These are phyloP conservation scores for Noctua comes DNA, from an alignment of 2,888 invertebrate genomes.

Conservation along the genomic window DNA sequence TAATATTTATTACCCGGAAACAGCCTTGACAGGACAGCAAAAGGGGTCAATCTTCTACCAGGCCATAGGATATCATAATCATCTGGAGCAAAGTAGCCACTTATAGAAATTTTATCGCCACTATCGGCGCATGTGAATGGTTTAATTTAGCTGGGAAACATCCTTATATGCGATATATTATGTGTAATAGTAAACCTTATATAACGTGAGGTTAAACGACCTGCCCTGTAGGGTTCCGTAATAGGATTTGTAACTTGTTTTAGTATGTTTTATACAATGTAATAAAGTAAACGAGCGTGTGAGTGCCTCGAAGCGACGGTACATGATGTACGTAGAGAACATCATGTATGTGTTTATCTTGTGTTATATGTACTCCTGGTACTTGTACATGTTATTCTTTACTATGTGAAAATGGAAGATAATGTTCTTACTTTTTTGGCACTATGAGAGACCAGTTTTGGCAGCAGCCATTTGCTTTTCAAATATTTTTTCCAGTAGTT, in stretches of 20 bases:
- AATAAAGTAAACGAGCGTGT: conserved; percentile 64
- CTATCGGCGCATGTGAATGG: conserved; percentile 43
- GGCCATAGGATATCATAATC: conserved; percentile 38
- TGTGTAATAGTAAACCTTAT: conserved; percentile 54
- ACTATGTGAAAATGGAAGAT: conserved; percentile 45
- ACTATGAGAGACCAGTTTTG: neutral
- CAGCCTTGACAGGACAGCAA: neutral
- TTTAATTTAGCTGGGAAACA: conserved; percentile 53
- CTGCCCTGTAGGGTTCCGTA: conserved; percentile 57
- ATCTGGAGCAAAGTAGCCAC: conserved; percentile 20
- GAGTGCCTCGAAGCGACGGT: conserved; percentile 44
- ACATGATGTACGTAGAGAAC: conserved; percentile 32
- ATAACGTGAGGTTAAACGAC: conserved; percentile 60
- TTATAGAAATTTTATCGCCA: conserved; percentile 57
- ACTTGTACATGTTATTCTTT: conserved; percentile 7
- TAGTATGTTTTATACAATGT: conserved; percentile 70
- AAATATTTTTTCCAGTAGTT: neutral
- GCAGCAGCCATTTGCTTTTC: neutral
- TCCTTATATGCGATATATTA: conserved; percentile 32
- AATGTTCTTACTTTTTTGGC: neutral
- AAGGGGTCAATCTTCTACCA: conserved; percentile 2
- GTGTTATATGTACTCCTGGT: conserved; percentile 36
- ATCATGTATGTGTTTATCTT: conserved; percentile 32
- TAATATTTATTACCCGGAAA: conserved; percentile 11
- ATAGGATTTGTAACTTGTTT: conserved; percentile 70